Percentiles rank a stretch among this genome's conserved stretches.
phyloP scores from a whole-genome alignment of 2,888 invertebrate species.

The Patella depressa region DNA sequence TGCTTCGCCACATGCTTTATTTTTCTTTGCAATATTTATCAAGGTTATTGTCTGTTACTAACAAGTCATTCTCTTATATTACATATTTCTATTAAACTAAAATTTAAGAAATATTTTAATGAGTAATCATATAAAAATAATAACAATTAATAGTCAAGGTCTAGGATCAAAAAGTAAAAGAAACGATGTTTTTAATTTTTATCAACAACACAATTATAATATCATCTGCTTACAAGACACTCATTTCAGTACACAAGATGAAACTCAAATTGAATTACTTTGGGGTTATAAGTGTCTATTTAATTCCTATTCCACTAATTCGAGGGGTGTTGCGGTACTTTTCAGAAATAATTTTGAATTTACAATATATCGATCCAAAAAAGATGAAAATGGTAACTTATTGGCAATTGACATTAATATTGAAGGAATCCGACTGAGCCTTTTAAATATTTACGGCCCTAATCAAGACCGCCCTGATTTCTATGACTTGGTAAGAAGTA shows the following conservation, averaged over 20 bases:
- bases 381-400: not conserved
- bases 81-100: too few relatives aligned
- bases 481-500: not conserved
- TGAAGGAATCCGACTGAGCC: not conserved
- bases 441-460: not conserved
- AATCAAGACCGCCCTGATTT: not conserved
- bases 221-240: not conserved
- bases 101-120: not conserved
- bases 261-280: not conserved
- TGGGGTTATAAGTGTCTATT: conserved; percentile 2
- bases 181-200: not conserved
- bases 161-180: not conserved
- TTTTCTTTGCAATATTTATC: too few relatives aligned
- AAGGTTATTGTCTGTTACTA: too few relatives aligned
- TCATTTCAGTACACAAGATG: not conserved
- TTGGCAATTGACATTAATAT: not conserved
- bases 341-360: not conserved
- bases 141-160: conserved; percentile 8
- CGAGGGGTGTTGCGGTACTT: not conserved
- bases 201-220: not conserved
- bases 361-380: not conserved
- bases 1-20: too few relatives aligned
- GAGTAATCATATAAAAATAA: not conserved
- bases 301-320: not conserved
- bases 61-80: too few relatives aligned